Evolutionary conservation across 2,888 invertebrate species (phyloP).

Genomic region (Strigamia maritima): DNA sequence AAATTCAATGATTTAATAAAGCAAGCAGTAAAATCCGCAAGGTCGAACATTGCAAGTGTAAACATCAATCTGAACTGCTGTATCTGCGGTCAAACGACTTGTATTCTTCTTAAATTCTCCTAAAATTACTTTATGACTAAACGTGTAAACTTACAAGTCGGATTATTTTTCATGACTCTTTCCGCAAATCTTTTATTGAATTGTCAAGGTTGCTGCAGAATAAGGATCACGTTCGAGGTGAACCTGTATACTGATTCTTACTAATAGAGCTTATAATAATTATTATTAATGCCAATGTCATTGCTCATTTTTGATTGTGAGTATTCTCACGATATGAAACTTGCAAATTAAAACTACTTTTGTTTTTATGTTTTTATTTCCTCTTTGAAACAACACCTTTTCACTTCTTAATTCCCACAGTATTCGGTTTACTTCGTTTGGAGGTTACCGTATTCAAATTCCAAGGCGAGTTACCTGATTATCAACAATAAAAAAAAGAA

Average conservation of each 20-base stretch:
- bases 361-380: neutral
- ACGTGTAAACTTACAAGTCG: neutral
- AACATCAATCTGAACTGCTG: too few relatives aligned
- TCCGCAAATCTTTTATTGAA: neutral
- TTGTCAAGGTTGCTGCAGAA: conserved; percentile 10
- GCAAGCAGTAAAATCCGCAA: too few relatives aligned
- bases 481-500: neutral
- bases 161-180: neutral
- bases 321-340: neutral
- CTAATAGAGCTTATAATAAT: conserved; percentile 25
- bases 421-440: neutral
- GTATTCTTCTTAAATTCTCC: neutral
- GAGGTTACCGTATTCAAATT: neutral
- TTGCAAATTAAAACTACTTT: neutral
- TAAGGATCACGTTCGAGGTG: conserved; percentile 31
- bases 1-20: too few relatives aligned
- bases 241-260: conserved; percentile 1
- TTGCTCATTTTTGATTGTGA: conserved; percentile 1
- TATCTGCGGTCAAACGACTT: too few relatives aligned
- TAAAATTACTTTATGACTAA: neutral
- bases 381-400: too few relatives aligned
- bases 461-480: neutral
- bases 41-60: too few relatives aligned
- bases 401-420: neutral
- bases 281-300: conserved; percentile 28